Evolutionary conservation across 2,113 vertebrate genomes (phyloP), one percentile per base, ranked within the genome.

Genomic region (Dendropsophus ebraccatus): DNA sequence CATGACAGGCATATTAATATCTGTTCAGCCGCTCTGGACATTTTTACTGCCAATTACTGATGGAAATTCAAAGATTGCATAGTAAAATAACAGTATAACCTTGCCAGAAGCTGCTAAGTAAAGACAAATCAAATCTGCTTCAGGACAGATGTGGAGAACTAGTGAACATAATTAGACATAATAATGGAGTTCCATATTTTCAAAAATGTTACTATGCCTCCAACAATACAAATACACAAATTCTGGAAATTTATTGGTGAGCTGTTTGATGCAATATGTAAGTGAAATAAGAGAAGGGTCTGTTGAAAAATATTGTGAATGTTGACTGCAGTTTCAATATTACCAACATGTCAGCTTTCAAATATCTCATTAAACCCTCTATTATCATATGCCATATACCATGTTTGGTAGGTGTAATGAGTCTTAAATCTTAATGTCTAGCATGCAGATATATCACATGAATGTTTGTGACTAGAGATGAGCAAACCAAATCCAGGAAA

Each of bases 81-180:
- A 62, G 83, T 47, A 84, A 76, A 84, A 75, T 76, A 76, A 65
- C 35, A 65, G 41, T 14, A 76, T 84, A 84, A 84, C 83, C 83
- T 84, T 84, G 83, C 70, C 83, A 76, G 54, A 25, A 84, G 83
- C 54, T 32, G 35, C 32, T 76, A 76, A 72, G 67, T 83, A 83
- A 74, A 60, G 82, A 83, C 54, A 32, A 83, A 60, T 75, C n/a
- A 37, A 84, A 60, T 84, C 54, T 49, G 72, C 72, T 84, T 28
- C 19, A 76, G 58, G 70, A 65, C 56, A 65, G 49, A 56, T 83
- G 52, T 83, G 82, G 67, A 76, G 37, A 65, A 58, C 56, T 76
- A 19, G 37, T 12, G 54, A 84, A 60, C 82, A 49, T 76, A 76
- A 84, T 76, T 84, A 84, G 50, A 37, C 25, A 65, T 25, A 47